A percentile compares a stretch with the other conserved stretches of the same genome.
Evolutionary conservation across 2,888 invertebrate species (phyloP).

Genomic region (Heliconius charithonia): DNA sequence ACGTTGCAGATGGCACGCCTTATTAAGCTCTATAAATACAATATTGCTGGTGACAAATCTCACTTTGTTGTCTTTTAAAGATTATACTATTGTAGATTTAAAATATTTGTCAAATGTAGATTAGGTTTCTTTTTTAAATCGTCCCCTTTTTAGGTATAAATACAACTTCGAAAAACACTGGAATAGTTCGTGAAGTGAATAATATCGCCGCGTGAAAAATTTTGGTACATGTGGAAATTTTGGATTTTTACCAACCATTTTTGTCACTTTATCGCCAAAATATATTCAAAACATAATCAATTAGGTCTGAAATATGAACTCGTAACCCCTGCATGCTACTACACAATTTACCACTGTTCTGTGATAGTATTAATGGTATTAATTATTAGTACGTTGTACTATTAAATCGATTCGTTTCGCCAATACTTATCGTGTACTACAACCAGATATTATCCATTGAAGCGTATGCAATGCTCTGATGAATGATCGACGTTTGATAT

Average conservation of each 20-base stretch:
- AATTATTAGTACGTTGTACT: neutral
- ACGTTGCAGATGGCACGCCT: conserved; percentile 52
- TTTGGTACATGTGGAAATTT: no score
- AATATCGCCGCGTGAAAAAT: no score
- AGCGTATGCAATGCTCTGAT: conserved; percentile 15
- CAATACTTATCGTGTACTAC: conserved; percentile 11
- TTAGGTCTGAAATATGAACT: neutral
- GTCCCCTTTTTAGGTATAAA: neutral
- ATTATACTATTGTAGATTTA: conserved; percentile 29
- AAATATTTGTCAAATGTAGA: neutral
- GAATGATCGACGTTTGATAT: conserved; percentile 29
- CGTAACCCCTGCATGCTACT: neutral
- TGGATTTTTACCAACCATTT: no score
- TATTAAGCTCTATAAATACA: conserved; percentile 46
- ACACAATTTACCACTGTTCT: neutral
- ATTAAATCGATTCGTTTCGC: conserved; percentile 2
- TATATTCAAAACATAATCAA: no score
- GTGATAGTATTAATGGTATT: neutral
- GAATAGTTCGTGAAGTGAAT: neutral
- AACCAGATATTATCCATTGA: conserved; percentile 20
- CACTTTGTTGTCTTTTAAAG: conserved; percentile 38
- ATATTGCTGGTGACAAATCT: conserved; percentile 48
- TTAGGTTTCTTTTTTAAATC: neutral
- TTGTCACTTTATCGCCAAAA: no score
- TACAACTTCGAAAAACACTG: neutral